Conservation (phyloP, 2,113 vertebrate genomes). For the Etia nguti region DNA sequence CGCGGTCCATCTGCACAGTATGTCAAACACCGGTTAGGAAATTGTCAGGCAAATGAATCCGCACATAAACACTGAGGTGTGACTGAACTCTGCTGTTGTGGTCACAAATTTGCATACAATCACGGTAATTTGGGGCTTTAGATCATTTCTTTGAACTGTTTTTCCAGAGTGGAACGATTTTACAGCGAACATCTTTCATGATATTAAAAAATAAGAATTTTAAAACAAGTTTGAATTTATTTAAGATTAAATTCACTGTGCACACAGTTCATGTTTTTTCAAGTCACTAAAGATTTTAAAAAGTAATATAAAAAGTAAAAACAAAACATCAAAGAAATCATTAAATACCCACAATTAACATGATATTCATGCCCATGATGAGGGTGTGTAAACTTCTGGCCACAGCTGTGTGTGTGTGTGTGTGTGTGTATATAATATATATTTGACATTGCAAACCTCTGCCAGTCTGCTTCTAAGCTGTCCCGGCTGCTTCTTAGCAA, state of each 20-base stretch:
- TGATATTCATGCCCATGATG: not conserved
- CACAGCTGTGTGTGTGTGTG: not conserved
- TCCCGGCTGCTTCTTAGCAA: constrained; percentile 97
- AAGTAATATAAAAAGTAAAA: not conserved
- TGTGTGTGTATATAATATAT: fast-evolving
- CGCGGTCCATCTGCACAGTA: constrained; percentile 87
- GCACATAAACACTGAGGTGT: not conserved
- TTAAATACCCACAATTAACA: not conserved
- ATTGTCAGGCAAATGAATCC: not conserved
- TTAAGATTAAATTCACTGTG: not conserved
- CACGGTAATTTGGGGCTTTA: not conserved
- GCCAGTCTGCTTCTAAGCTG: constrained; percentile 89
- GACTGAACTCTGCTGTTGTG: not conserved
- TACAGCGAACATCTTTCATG: not conserved
- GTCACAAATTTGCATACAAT: fast-evolving
- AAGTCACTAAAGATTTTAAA: not conserved
- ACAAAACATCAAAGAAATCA: not conserved
- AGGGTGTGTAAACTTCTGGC: not conserved
- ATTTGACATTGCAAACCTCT: constrained; percentile 75
- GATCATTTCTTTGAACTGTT: not conserved
- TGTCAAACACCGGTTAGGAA: constrained; percentile 17
- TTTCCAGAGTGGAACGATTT: not conserved
- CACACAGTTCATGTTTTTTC: not conserved
- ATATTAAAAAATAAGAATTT: not conserved
- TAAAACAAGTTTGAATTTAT: not conserved